A percentile compares a stretch with the other conserved stretches of the same genome.
Evolutionary conservation across 2,888 invertebrate genomes (phyloP).

Genomic region (Prosopocoilus inquinatus): DNA sequence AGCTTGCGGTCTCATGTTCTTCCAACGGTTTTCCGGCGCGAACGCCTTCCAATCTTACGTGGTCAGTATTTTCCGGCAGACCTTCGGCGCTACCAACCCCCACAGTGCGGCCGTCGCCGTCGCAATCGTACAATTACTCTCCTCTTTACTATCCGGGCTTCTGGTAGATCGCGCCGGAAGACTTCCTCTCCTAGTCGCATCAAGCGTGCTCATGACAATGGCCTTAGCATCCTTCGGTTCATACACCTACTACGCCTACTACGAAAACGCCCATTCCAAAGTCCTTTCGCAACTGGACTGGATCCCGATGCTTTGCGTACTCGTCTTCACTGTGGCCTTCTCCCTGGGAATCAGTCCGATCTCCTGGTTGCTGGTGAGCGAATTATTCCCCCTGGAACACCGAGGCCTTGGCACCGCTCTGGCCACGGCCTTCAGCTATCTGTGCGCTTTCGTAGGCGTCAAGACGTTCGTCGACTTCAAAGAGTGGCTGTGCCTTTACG

Average conservation of each 20-base stretch:
- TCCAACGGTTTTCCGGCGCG: slow-evolving; percentile 82
- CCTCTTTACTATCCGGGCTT: slow-evolving; percentile 76
- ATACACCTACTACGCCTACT: slow-evolving; percentile 69
- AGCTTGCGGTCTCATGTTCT: slow-evolving; percentile 85
- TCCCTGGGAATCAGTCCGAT: slow-evolving; percentile 87
- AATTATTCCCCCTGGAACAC: slow-evolving; percentile 79
- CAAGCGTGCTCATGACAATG: slow-evolving; percentile 81
- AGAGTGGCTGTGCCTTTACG: slow-evolving; percentile 71
- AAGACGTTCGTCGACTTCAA: slow-evolving; percentile 85
- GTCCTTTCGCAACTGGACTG: slow-evolving; percentile 64
- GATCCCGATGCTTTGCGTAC: slow-evolving; percentile 80
- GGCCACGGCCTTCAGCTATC: slow-evolving; percentile 82
- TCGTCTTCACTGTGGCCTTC: slow-evolving; percentile 82
- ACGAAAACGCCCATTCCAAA: slow-evolving; percentile 63
- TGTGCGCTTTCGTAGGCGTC: slow-evolving; percentile 82
- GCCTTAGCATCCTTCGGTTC: slow-evolving; percentile 84
- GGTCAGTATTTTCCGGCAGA: slow-evolving; percentile 82
- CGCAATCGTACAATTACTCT: slow-evolving; percentile 80
- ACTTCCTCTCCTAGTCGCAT: slow-evolving; percentile 77
- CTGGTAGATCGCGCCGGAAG: slow-evolving; percentile 85
- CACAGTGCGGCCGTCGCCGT: slow-evolving; percentile 83
- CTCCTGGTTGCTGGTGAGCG: slow-evolving; percentile 81
- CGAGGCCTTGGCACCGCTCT: slow-evolving; percentile 85
- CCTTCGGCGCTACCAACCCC: slow-evolving; percentile 78
- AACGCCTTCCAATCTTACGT: slow-evolving; percentile 85